phyloP scores from a whole-genome alignment of 2,797 vertebrate species.

The Cyclura pinguis region DNA sequence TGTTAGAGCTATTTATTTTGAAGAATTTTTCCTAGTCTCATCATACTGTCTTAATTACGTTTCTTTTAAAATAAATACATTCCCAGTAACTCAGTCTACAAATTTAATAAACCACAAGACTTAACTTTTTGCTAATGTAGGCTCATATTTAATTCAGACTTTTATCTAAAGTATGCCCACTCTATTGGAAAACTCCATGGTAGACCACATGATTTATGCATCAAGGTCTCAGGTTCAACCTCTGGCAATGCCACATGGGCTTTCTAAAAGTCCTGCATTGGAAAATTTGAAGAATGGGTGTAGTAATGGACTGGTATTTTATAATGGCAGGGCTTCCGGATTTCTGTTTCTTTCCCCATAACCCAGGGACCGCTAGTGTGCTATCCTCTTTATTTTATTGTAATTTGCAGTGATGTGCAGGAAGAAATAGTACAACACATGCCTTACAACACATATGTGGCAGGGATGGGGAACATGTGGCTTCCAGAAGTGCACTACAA shows the following conservation, averaged over 20 bases:
- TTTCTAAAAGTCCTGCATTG: background rate
- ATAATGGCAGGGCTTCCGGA: background rate
- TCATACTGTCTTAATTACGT: background rate
- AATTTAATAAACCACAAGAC: background rate
- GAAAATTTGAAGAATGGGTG: background rate
- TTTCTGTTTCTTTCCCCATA: background rate
- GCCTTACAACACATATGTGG: background rate
- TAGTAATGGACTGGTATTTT: background rate
- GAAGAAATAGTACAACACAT: background rate
- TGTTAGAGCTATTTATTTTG: background rate
- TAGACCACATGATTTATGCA: background rate
- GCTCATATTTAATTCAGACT: background rate
- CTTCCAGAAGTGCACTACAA: no score
- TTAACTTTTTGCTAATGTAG: background rate
- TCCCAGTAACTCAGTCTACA: background rate
- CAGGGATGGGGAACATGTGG: background rate
- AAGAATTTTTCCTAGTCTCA: no score
- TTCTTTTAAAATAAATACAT: background rate
- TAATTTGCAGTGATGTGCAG: background rate
- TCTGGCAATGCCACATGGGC: background rate
- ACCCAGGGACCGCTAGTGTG: background rate
- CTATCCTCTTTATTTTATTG: no score
- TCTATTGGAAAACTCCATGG: background rate
- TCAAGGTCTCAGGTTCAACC: background rate
- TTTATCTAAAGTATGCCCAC: background rate